phyloP scores from a whole-genome alignment of 2,113 vertebrate genomes.

The Cettia cetti region DNA sequence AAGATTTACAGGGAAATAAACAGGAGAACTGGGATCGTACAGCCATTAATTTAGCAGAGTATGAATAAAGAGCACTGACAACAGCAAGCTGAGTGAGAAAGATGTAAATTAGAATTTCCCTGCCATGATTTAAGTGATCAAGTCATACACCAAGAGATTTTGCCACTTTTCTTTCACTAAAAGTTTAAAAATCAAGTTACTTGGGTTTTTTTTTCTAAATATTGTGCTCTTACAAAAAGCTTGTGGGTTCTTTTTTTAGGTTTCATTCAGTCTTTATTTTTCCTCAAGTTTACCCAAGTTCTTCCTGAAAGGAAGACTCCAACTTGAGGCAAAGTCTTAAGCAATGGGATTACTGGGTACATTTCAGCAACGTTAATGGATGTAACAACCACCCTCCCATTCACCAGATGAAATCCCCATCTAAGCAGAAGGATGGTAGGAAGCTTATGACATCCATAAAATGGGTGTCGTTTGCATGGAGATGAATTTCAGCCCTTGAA shows the following conservation, averaged over 20 bases:
- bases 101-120: neutral
- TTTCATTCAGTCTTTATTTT: neutral
- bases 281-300: neutral
- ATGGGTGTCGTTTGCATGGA: slow-evolving; percentile 46
- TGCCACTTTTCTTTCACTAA: neutral
- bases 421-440: slow-evolving; percentile 11
- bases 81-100: neutral
- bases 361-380: neutral
- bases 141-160: neutral
- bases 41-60: slow-evolving; percentile 12
- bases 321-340: slow-evolving; percentile 13
- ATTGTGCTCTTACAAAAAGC: neutral
- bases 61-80: neutral
- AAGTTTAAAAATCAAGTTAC: neutral
- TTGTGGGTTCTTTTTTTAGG: neutral
- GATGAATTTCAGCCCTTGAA: slow-evolving; percentile 60
- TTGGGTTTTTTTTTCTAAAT: neutral
- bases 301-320: neutral
- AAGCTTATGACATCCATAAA: slow-evolving; percentile 50
- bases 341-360: neutral
- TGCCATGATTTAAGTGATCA: neutral
- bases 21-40: neutral
- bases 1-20: slow-evolving; percentile 27
- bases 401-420: slow-evolving; percentile 27
- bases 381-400: slow-evolving; percentile 32